Evolutionary conservation across 2,113 vertebrate genomes (phyloP).

Genomic region (Pteropus alecto): DNA sequence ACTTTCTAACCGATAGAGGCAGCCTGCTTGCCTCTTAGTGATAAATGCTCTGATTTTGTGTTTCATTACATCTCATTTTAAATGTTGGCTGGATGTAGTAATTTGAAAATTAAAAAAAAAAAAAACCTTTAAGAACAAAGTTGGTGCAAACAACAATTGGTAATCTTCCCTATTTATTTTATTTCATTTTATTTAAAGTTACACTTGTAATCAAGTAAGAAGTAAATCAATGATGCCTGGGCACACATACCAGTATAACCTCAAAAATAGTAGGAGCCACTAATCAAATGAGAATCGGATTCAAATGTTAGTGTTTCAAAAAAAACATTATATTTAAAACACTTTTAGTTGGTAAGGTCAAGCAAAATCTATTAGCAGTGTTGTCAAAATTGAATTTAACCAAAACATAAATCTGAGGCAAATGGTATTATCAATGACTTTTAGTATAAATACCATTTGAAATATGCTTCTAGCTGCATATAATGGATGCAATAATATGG

Average conservation of each 20-base stretch:
- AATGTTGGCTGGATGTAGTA: slow-evolving; percentile 76
- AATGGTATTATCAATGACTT: neutral
- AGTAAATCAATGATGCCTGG: slow-evolving; percentile 66
- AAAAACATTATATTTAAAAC: neutral
- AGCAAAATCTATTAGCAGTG: neutral
- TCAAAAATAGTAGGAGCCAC: slow-evolving; percentile 60
- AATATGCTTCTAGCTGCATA: neutral
- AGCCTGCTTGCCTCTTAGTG: slow-evolving; percentile 68
- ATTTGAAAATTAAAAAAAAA: slow-evolving; percentile 82
- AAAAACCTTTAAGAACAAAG: slow-evolving; percentile 77
- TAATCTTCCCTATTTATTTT: slow-evolving; percentile 77
- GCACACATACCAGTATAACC: slow-evolving; percentile 47
- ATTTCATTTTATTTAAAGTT: slow-evolving; percentile 76
- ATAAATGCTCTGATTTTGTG: slow-evolving; percentile 76
- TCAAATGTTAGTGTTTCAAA: slow-evolving; percentile 1
- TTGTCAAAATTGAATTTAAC: neutral
- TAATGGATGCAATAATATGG: neutral
- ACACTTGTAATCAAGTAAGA: slow-evolving; percentile 68
- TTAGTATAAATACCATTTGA: neutral
- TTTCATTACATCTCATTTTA: slow-evolving; percentile 79
- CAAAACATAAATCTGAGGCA: neutral
- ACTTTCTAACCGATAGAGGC: slow-evolving; percentile 70
- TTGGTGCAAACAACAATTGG: slow-evolving; percentile 79
- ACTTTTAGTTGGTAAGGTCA: neutral
- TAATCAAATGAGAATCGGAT: slow-evolving; percentile 36